Conservation (phyloP, 2,888 invertebrate species). For the Allacma fusca region DNA sequence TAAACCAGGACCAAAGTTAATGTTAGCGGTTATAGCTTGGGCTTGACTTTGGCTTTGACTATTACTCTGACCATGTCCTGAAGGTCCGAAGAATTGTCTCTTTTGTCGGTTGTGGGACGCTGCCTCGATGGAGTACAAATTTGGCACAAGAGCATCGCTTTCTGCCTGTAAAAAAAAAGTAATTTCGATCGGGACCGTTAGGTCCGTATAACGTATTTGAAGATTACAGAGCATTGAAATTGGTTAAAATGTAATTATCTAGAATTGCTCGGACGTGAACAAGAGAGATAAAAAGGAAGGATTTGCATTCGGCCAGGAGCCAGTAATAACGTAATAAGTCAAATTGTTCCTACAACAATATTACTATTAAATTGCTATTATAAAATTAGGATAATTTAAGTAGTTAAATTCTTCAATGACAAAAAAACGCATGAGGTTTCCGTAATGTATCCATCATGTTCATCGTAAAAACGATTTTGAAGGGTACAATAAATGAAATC, state of each 20-base stretch:
- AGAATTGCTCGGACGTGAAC: too few species aligned
- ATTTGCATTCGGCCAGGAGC: too few species aligned
- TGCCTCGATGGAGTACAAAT: conserved; percentile 1
- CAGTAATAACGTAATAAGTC: too few species aligned
- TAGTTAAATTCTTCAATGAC: too few species aligned
- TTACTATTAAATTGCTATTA: too few species aligned
- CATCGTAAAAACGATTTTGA: too few species aligned
- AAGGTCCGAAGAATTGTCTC: conserved; percentile 40
- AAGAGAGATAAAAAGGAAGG: too few species aligned
- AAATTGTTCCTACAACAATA: too few species aligned
- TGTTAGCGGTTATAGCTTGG: conserved; percentile 40
- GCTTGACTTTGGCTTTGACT: conserved; percentile 37
- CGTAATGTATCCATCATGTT: too few species aligned
- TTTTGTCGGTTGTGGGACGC: conserved; percentile 6
- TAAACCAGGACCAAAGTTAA: conserved; percentile 45
- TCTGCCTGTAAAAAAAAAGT: background rate
- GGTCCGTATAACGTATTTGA: background rate
- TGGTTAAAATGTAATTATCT: background rate
- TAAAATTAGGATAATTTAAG: too few species aligned
- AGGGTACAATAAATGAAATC: background rate
- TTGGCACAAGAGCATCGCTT: conserved; percentile 10
- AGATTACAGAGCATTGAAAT: background rate
- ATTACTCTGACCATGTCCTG: conserved; percentile 21
- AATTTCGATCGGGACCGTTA: background rate
- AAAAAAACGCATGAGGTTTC: too few species aligned